phyloP scores from a whole-genome alignment of 2,888 invertebrate genomes.

The Cheilosia grossa region DNA sequence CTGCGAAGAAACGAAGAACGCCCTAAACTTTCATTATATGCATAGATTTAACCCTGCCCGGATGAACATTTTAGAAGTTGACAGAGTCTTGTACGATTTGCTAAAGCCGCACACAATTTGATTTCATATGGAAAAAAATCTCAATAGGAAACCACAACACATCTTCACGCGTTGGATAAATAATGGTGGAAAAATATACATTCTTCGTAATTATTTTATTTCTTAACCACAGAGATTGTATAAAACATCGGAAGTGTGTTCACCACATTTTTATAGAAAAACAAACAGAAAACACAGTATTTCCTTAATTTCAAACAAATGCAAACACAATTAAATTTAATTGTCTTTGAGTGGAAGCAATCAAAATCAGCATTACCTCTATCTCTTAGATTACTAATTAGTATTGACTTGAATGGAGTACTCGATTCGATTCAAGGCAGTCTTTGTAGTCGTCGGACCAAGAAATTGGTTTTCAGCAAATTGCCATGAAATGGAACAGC shows the following conservation, averaged over 20 bases:
- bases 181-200: no score
- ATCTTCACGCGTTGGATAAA: no score
- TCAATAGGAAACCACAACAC: no score
- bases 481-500: not conserved
- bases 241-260: not conserved
- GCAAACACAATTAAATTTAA: conserved; percentile 10
- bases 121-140: no score
- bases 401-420: not conserved
- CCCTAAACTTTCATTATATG: no score
- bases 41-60: no score
- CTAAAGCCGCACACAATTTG: no score
- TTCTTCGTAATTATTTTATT: no score
- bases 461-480: conserved; percentile 18
- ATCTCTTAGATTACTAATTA: not conserved
- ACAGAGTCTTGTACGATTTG: no score
- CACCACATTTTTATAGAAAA: not conserved
- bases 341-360: conserved; percentile 12
- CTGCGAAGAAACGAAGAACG: no score
- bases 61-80: no score
- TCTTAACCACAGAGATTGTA: no score
- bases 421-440: not conserved
- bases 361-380: not conserved
- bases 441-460: conserved; percentile 22
- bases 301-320: conserved; percentile 19
- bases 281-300: not conserved